Percentiles rank a stretch among this genome's conserved stretches.
These are phyloP conservation scores for Tipula unca DNA, from an alignment of 2,888 invertebrate species.

Conservation along the genomic window DNA sequence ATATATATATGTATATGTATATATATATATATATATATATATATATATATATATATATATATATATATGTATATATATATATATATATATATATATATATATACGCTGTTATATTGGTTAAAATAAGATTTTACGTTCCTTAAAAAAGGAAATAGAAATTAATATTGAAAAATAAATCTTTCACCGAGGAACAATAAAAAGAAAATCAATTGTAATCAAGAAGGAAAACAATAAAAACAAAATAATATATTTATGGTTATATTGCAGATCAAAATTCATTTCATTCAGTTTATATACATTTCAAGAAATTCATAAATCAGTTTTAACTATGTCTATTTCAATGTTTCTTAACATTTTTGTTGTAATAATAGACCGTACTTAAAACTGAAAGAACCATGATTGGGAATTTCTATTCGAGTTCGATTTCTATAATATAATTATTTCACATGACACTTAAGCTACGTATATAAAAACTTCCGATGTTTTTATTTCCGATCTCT, in stretches of 20 bases:
- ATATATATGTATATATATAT: background rate
- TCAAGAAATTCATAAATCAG: background rate
- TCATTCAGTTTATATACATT: background rate
- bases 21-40: background rate
- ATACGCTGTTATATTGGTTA: background rate
- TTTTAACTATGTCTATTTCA: background rate
- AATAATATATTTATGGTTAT: too few relatives aligned
- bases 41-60: background rate
- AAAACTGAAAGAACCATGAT: too few relatives aligned
- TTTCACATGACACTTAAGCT: too few relatives aligned
- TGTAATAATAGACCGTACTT: too few relatives aligned
- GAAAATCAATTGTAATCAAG: background rate
- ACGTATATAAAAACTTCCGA: too few relatives aligned
- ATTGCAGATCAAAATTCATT: background rate
- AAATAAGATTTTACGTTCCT: background rate
- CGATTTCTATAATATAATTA: too few relatives aligned
- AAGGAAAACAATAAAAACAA: background rate
- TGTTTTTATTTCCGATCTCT: too few relatives aligned
- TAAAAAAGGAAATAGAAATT: background rate
- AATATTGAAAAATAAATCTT: slow-evolving; percentile 20
- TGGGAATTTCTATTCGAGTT: too few relatives aligned
- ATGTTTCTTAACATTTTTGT: too few relatives aligned
- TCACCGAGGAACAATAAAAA: background rate
- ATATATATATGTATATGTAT: background rate
- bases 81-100: background rate